Evolutionary conservation across 2,113 vertebrate species (phyloP).

Genomic region (Eclectus roratus): DNA sequence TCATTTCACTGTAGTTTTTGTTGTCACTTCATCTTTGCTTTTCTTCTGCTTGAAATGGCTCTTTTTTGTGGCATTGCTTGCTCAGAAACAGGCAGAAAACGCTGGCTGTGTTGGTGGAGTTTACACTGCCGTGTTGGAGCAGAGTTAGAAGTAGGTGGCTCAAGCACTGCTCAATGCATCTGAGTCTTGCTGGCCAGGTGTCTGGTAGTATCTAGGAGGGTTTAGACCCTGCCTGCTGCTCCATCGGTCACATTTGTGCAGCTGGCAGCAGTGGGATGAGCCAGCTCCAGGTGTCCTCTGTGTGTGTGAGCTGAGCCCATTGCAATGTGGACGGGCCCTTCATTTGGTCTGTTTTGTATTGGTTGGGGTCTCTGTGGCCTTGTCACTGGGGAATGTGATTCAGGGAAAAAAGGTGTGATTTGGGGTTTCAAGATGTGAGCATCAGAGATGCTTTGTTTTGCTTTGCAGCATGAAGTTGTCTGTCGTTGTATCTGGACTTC

Average conservation of each 20-base stretch:
- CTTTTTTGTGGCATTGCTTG: neutral
- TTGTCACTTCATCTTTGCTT: constrained; percentile 6
- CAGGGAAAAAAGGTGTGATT: neutral
- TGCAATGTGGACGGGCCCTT: neutral
- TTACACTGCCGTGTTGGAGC: rapidly evolving
- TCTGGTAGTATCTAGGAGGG: neutral
- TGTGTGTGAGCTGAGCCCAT: neutral
- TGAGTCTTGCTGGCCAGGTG: neutral
- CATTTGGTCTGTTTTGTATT: neutral
- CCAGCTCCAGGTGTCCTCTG: rapidly evolving
- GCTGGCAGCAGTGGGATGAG: neutral
- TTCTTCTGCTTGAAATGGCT: neutral
- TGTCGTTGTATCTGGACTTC: neutral
- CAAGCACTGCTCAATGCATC: neutral
- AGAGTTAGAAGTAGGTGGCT: neutral
- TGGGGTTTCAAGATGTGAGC: neutral
- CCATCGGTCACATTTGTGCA: neutral
- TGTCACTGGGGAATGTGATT: neutral
- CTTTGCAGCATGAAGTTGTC: neutral
- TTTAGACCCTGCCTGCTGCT: neutral
- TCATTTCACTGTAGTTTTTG: constrained; percentile 11
- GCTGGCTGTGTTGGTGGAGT: neutral
- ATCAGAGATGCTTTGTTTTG: neutral
- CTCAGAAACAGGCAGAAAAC: neutral
- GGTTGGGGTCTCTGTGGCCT: neutral